Evolutionary conservation across 2,888 invertebrate species (phyloP).

Genomic region (Leistus spinibarbis): DNA sequence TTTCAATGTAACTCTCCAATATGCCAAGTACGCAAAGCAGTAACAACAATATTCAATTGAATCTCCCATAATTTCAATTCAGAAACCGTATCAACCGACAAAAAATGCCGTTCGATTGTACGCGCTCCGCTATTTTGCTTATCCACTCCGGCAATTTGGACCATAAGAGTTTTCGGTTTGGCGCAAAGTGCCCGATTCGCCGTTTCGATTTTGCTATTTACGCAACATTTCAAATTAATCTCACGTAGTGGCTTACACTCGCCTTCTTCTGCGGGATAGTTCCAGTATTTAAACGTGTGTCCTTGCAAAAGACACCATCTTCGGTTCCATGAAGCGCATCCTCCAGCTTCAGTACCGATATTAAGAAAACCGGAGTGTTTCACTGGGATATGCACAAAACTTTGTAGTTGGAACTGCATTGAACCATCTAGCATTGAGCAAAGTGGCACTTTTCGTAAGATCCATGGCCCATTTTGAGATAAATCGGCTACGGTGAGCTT

Average conservation of each 20-base stretch:
- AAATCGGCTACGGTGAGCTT: constrained; percentile 50
- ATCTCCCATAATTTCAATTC: constrained; percentile 59
- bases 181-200: constrained; percentile 59
- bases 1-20: constrained; percentile 6
- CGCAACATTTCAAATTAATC: constrained; percentile 56
- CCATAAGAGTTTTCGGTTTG: constrained; percentile 56
- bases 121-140: constrained; percentile 22
- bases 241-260: constrained; percentile 51
- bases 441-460: constrained; percentile 45
- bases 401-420: constrained; percentile 48
- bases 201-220: constrained; percentile 49
- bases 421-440: constrained; percentile 49
- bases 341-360: constrained; percentile 55
- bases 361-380: constrained; percentile 60
- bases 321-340: constrained; percentile 60
- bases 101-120: constrained; percentile 50
- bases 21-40: constrained; percentile 57
- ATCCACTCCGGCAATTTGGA: constrained; percentile 50
- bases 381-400: constrained; percentile 48
- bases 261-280: constrained; percentile 58
- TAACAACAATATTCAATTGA: constrained; percentile 57
- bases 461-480: no score
- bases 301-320: constrained; percentile 62
- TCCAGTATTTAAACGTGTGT: constrained; percentile 58
- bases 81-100: constrained; percentile 58